phyloP scores from a whole-genome alignment of 2,888 invertebrate species.

The Euplagia quadripunctaria region DNA sequence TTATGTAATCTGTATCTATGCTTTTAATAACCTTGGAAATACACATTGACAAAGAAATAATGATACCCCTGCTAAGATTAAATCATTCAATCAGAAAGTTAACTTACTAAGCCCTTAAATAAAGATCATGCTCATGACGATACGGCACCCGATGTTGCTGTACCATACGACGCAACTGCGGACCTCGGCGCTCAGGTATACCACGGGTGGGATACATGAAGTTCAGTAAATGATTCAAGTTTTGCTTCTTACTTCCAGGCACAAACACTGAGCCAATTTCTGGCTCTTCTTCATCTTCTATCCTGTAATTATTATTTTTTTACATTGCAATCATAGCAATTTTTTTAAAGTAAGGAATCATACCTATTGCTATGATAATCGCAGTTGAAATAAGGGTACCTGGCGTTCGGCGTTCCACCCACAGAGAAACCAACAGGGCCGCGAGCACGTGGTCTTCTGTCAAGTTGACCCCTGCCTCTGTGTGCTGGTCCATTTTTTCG shows the following conservation, averaged over 20 bases:
- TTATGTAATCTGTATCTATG: too few relatives aligned
- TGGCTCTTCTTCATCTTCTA: conserved; percentile 87
- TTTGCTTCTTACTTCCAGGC: conserved; percentile 96
- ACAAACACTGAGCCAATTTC: conserved; percentile 95
- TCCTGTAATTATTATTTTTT: conserved; percentile 59
- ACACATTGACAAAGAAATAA: neutral
- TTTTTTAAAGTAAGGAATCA: neutral
- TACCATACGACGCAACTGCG: conserved; percentile 67
- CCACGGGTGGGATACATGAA: conserved; percentile 93
- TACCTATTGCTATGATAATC: neutral
- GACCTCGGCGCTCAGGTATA: conserved; percentile 65
- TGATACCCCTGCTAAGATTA: neutral
- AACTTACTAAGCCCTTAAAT: conserved; percentile 96
- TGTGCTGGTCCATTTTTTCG: conserved; percentile 89
- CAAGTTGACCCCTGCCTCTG: conserved; percentile 90
- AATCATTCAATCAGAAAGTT: conserved; percentile 1
- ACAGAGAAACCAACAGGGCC: conserved; percentile 77
- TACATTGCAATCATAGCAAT: too few relatives aligned
- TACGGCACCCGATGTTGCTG: conserved; percentile 76
- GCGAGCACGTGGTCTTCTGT: conserved; percentile 91
- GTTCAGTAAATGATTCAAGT: conserved; percentile 97
- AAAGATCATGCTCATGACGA: conserved; percentile 97
- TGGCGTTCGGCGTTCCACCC: conserved; percentile 91
- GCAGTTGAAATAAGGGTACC: conserved; percentile 68
- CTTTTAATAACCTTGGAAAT: too few relatives aligned